phyloP scores from a whole-genome alignment of 2,797 vertebrate species.

The Cyprinodon diabolis region DNA sequence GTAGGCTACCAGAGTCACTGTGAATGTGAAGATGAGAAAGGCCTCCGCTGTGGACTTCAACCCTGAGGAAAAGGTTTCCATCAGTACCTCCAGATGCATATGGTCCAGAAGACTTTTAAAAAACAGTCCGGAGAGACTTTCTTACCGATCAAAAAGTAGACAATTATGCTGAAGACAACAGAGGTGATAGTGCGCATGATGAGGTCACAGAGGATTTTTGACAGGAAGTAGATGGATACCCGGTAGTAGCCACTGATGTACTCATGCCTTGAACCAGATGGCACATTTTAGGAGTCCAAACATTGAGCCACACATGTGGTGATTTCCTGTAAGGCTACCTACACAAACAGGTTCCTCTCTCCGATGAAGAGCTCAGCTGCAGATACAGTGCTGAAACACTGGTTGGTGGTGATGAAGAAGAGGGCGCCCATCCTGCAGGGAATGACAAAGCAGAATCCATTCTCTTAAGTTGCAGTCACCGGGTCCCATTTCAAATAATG shows the following conservation, averaged over 20 bases:
- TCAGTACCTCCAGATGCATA: neutral
- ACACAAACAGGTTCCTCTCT: slow-evolving; percentile 93
- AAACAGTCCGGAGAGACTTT: neutral
- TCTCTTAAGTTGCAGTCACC: neutral
- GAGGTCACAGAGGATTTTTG: slow-evolving; percentile 88
- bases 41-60: slow-evolving; percentile 78
- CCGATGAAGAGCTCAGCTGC: slow-evolving; percentile 90
- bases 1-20: slow-evolving; percentile 85
- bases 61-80: slow-evolving; percentile 71
- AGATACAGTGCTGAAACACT: slow-evolving; percentile 91
- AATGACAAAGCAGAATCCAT: slow-evolving; percentile 1
- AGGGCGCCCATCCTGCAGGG: slow-evolving; percentile 86
- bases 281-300: neutral
- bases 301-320: neutral
- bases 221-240: slow-evolving; percentile 90
- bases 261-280: slow-evolving; percentile 85
- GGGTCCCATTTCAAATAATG: neutral
- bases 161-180: slow-evolving; percentile 84
- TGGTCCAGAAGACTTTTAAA: neutral
- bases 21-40: slow-evolving; percentile 89
- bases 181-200: slow-evolving; percentile 85
- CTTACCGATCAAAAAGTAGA: slow-evolving; percentile 90
- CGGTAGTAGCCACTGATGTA: slow-evolving; percentile 97
- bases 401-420: slow-evolving; percentile 92
- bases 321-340: slow-evolving; percentile 57